phyloP scores from a whole-genome alignment of 2,797 vertebrate species.

The Odontamblyopus rebecca region DNA sequence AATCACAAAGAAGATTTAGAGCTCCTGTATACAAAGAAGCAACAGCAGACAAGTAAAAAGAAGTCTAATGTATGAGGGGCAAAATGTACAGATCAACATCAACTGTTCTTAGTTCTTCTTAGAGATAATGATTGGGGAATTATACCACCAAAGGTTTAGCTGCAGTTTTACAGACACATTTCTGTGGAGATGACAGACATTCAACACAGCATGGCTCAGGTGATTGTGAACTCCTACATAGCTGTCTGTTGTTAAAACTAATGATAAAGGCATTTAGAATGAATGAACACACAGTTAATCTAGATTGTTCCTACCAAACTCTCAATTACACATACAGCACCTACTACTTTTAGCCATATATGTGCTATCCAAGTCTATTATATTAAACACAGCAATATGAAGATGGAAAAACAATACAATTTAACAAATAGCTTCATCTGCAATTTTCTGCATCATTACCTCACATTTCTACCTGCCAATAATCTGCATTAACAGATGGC shows the following conservation, averaged over 20 bases:
- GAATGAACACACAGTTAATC: not conserved
- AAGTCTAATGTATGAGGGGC: not conserved
- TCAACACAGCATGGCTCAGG: slow-evolving; percentile 38
- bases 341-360: no score
- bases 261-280: slow-evolving; percentile 44
- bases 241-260: slow-evolving; percentile 30
- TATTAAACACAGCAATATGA: no score
- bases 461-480: no score
- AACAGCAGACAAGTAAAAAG: not conserved
- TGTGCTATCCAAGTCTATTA: no score
- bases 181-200: slow-evolving; percentile 27
- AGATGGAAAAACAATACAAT: no score
- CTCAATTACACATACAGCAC: no score
- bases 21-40: not conserved
- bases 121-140: not conserved
- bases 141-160: not conserved
- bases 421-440: no score
- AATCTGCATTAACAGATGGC: no score
- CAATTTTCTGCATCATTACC: no score
- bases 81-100: not conserved
- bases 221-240: slow-evolving; percentile 29
- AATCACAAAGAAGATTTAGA: slow-evolving; percentile 25
- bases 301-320: slow-evolving; percentile 10
- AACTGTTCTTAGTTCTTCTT: not conserved
- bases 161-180: slow-evolving; percentile 37